These are phyloP conservation scores for Pitangus sulphuratus DNA, from an alignment of 2,797 vertebrate species.

Conservation along the genomic window DNA sequence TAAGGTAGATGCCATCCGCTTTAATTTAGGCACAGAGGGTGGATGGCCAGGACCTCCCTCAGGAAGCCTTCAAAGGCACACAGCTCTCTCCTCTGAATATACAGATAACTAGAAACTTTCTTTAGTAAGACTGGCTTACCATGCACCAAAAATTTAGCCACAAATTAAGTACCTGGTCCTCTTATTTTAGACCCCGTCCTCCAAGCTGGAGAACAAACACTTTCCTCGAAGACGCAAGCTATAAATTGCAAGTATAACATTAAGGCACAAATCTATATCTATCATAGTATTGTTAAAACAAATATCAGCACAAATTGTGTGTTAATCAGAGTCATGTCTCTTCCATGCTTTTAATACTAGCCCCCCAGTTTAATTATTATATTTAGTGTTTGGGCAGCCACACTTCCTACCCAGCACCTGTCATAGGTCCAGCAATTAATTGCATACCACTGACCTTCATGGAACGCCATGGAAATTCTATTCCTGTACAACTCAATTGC, in stretches of 20 bases:
- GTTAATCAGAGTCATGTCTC: neutral
- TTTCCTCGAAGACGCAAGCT: constrained; percentile 1
- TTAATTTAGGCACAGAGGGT: neutral
- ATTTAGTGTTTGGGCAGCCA: constrained; percentile 71
- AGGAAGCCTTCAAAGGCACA: neutral
- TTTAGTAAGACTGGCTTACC: neutral
- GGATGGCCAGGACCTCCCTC: neutral
- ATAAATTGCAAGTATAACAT: constrained; percentile 3
- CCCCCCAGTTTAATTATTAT: constrained; percentile 47
- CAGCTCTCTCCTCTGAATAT: neutral
- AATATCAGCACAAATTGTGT: constrained; percentile 1
- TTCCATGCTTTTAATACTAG: constrained; percentile 16
- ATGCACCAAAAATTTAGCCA: neutral
- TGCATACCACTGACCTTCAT: constrained; percentile 81
- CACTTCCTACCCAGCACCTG: constrained; percentile 80
- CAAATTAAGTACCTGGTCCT: neutral
- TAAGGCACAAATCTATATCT: neutral
- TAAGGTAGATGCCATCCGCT: neutral
- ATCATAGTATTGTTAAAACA: constrained; percentile 11
- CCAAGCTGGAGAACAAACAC: neutral
- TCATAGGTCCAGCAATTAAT: constrained; percentile 79
- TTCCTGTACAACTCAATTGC: constrained; percentile 79
- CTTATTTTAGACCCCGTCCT: neutral
- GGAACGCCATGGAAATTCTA: constrained; percentile 87
- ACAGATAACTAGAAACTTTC: neutral